Evolutionary conservation across 2,113 vertebrate genomes (phyloP), one percentile per base, ranked within the genome.

Genomic region (Myotis brandtii): DNA sequence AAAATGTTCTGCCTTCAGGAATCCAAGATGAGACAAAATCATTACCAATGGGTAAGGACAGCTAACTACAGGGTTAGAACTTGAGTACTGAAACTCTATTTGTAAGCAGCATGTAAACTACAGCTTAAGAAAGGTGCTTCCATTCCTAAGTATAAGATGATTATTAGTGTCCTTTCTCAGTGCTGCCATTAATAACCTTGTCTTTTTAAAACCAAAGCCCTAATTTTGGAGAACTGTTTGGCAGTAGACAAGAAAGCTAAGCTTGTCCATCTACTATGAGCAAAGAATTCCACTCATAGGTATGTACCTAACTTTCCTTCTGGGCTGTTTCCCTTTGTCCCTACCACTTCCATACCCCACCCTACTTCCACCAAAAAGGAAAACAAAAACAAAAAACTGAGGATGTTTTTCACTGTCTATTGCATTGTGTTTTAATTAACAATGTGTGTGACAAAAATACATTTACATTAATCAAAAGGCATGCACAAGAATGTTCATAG

Each of bases 1-100:
- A 89, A 79, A 94, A 83, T 59, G 10, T 37, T 66, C 70, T 86
- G 89, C 69, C 94, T 93, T 93, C 64, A 66, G 34, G 69, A 97
- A 80, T 62, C 32, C 56, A 76, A 40, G 85, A 85, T n/a, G 37
- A 94, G 77, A 94, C 40, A 69, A 80, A 89, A 32, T 43, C 73
- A 69, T 86, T 84, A 48, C 25, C n/a, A 88, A 2, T 30, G 34
- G 13, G 32, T 40, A 84, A 50, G 34, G 77, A n/a, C n/a, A 72
- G 64, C 48, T 76, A 84, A 91, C 37, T 40, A 11, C 0, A 17
- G 6, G 8, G 32, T 75, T 27, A 73, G 70, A 81, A 75, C 27
- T n/a, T 81, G 30, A 43, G 21, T 54, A n/a, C 1, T 75, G 11
- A 77, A 80, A 79, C 4, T 56, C 64, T 34, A 67, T 27, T 66